A percentile compares a stretch with the other conserved stretches of the same genome.
These are phyloP conservation scores for Yoshiicerus persimilis DNA, from an alignment of 1,140 invertebrate genomes.

Conservation along the genomic window DNA sequence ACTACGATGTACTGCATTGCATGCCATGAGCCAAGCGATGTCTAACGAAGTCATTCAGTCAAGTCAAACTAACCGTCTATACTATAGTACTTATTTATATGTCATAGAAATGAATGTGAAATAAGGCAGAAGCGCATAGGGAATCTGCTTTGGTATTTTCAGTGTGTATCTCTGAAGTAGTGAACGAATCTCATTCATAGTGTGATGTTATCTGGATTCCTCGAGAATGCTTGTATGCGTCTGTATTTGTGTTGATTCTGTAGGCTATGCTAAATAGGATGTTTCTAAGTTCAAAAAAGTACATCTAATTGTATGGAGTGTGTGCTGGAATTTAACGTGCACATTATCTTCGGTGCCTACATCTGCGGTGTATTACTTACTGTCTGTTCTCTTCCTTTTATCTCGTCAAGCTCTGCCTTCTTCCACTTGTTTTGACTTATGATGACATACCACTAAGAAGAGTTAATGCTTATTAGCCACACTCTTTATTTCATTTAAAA, in stretches of 20 bases:
- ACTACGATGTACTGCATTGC: neutral
- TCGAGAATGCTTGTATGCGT: neutral
- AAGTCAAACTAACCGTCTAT: no score
- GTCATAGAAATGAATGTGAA: no score
- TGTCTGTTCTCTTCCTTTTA: neutral
- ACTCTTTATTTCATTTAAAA: slow-evolving; percentile 21
- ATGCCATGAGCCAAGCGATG: neutral
- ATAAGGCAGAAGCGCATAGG: no score
- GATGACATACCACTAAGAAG: neutral
- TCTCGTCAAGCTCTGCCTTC: slow-evolving; percentile 1
- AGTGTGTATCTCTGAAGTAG: neutral
- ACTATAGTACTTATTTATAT: no score
- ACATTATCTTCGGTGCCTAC: neutral
- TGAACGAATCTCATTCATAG: neutral
- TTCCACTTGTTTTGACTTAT: slow-evolving; percentile 10
- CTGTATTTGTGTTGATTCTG: neutral
- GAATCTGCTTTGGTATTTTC: no score
- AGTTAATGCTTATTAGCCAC: slow-evolving; percentile 5
- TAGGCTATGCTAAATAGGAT: neutral
- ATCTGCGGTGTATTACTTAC: neutral
- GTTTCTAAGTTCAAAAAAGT: neutral
- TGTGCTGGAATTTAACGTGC: neutral
- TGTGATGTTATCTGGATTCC: neutral
- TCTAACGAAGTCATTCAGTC: no score
- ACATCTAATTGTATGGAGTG: neutral